Evolutionary conservation across 1,140 invertebrate species (phyloP), one percentile per base, ranked within the genome.

Genomic region (Goniozus legneri): DNA sequence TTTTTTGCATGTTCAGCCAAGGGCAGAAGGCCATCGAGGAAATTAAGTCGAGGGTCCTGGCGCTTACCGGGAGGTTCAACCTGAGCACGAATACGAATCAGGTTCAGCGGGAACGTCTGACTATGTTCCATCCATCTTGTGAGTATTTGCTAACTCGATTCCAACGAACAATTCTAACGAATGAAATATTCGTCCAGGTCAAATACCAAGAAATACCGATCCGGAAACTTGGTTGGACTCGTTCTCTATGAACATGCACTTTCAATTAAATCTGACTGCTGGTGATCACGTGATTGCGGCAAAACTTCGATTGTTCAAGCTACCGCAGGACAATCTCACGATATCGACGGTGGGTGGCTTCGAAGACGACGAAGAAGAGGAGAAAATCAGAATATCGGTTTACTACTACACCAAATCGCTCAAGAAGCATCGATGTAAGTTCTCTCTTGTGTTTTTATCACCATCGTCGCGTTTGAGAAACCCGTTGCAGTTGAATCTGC

Each of bases 361-460:
- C 32, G 68, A 67, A 15, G 53, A 50, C 31, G 69, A 67, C 20
- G 66, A 65, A 12, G 79, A 81, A 14, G 81, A 83, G 15, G 80
- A 79, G 52, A 75, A 80, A 45, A 76, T 84, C 22, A 70, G 81
- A 44, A 78, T 84, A 49, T 82, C 82, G 0, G 75, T 83, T 8
- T 84, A 79, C 46, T 82, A 77, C 60, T 84, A 84, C 54, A 81
- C 77, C 3, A 77, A 76, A 41, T 75, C 80, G 0, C 50, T 81
- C 13, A 82, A 79, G 45, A 81, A 77, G 50, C 73, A 81, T 50
- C 71, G 77, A 73, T 75, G 79, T 82, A 62, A 67, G 66, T 64
- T 30, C 45, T 48, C 13, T 35, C 6, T 35, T 35, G 7, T 35
- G 20, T 8, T 22, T 39, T 8, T 16, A 39, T 12, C 14, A 18